Evolutionary conservation across 2,797 vertebrate species (phyloP), one percentile per base, ranked within the genome.

Genomic region (Phrynocephalus forsythii): DNA sequence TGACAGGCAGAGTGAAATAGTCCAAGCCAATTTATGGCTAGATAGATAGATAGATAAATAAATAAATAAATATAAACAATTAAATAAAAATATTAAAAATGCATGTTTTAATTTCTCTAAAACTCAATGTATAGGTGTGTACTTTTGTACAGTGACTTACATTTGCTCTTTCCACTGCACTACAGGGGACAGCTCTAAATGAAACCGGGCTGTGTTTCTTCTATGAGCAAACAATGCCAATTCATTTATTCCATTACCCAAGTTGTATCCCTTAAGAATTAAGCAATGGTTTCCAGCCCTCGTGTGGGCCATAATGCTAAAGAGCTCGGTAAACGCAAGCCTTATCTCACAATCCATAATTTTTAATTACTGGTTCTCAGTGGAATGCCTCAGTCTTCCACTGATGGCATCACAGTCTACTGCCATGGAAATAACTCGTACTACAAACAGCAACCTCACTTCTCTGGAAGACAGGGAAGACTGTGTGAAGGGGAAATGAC

Each of bases 401-500:
- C 88, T 87, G 91, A 94, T 96, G 95, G 95, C 94, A 95, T 95
- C 92, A 94, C 84, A 92, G 96, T 95, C 93, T 95, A 94, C 83
- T 95, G 91, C 93, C 92, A 96, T 96, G 94, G 95, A 96, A 96
- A 95, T 94, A 86, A 86, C 79, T 85, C 91, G 75, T 86, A 92
- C 82, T 91, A 94, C 91, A 96, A 96, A 96, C 94, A 91, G 88
- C 90, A 88, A 94, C 87, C 79, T 95, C 91, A 95, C 88, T 92
- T 95, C 86, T 50, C 5, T 85, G 92, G 87, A 86, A 94, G 94
- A 92, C 68, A 94, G 82, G 82, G 72, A 94, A 93, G 93, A 90
- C 89, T 93, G 86, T 89, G 18, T 88, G 80, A 79, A 90, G 86
- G 88, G 83, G 78, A 85, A 92, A 87, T 69, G 89, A 86, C 91